Evolutionary conservation across 2,797 vertebrate species (phyloP), one percentile per base, ranked within the genome.

Genomic region (Hybognathus amarus): DNA sequence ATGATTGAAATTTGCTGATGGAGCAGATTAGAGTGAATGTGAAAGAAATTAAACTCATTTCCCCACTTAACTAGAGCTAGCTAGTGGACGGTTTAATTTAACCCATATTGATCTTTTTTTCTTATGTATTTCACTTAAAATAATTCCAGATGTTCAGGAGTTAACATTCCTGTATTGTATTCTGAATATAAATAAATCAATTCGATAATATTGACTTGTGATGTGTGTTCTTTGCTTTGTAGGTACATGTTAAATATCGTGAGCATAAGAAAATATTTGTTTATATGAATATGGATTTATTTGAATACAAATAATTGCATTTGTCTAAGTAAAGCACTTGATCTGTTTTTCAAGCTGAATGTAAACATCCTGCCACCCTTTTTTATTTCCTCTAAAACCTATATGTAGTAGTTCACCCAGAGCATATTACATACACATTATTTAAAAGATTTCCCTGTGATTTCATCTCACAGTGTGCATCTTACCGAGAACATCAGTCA

Each of bases 161-260:
- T 66, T 66, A 78, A 15, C 56, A 61, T 77, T 18, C 59, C 40
- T 77, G 40, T 77, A 17, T 64, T 64, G 59, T 64, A 20, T 33
- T 77, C 11, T 22, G 56, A 33, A 45, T 64, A 77, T 77, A 45
- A 77, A 77, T 77, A 64, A 77, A 77, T 47, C 0, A 64, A 24
- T 77, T 47, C 3, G 24, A 47, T 47, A 15, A 77, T 45, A 40
- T 47, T 64, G 11, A 45, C 45, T 6, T 40, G 38, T 59, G 52
- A 24, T 36, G 56, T 18, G 52, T 59, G 74, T 18, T 40, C 7
- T 77, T 77, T 33, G 24, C 59, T 22, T 33, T 47, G 18, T 33
- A 47, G 24, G 18, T 64, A 64, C 24, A 33, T 33, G 17, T 64
- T 63, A 33, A 13, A 45, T 63, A 30, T 63, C 11, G 20, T 6